These are phyloP conservation scores for Pomatorhinus ruficollis DNA, from an alignment of 2,113 vertebrate species.

Conservation along the genomic window DNA sequence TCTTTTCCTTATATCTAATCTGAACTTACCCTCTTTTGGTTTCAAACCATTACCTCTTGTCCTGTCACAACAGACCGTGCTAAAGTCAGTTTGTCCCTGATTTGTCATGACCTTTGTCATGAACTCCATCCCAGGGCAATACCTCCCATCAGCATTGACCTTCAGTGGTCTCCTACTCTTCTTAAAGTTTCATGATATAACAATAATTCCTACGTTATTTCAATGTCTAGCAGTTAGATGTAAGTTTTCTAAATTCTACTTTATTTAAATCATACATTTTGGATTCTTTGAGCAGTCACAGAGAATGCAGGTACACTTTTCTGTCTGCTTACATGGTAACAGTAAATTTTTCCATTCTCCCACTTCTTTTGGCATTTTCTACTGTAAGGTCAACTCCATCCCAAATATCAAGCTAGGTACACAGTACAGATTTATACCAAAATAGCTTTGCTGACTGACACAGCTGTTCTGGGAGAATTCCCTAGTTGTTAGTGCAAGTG, in stretches of 20 bases:
- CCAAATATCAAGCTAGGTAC: background rate
- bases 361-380: background rate
- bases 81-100: background rate
- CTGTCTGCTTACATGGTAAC: background rate
- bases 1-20: background rate
- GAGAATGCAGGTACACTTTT: background rate
- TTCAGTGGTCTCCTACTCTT: background rate
- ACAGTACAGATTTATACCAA: slow-evolving; percentile 5
- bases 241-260: background rate
- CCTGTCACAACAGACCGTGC: background rate
- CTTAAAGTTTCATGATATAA: background rate
- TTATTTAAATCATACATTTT: background rate
- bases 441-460: slow-evolving; percentile 35
- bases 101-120: background rate
- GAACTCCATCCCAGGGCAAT: background rate
- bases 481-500: background rate
- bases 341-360: background rate
- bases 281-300: background rate
- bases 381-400: background rate
- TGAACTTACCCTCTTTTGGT: background rate
- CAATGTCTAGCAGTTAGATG: background rate
- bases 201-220: background rate
- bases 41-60: background rate
- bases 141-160: background rate
- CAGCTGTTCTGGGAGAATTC: slow-evolving; percentile 36